phyloP scores from a whole-genome alignment of 1,140 invertebrate species.

The Galleria mellonella region DNA sequence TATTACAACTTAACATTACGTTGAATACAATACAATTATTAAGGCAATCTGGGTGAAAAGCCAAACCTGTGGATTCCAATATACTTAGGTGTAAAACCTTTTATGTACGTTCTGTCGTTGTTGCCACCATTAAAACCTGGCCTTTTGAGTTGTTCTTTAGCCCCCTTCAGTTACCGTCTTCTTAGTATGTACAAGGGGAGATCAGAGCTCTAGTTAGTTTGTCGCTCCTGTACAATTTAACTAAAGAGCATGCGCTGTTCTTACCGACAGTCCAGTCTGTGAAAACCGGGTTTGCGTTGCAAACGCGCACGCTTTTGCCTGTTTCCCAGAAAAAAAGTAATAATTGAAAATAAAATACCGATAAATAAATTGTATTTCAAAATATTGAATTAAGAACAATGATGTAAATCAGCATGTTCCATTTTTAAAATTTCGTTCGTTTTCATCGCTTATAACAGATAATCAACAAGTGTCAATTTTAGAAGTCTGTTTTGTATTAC shows the following conservation, averaged over 20 bases:
- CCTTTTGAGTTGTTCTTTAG: background rate
- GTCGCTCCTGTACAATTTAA: background rate
- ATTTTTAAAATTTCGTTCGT: too few species aligned
- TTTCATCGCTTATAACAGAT: background rate
- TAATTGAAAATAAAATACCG: background rate
- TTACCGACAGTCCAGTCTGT: background rate
- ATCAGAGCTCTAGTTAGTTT: background rate
- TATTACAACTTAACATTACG: too few species aligned
- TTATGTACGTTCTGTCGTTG: background rate
- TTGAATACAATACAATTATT: background rate
- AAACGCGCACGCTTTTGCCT: background rate
- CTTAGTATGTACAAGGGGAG: background rate
- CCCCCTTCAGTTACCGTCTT: too few species aligned
- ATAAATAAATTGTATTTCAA: background rate
- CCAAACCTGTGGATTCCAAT: constrained; percentile 1
- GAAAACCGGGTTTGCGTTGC: background rate
- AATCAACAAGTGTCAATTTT: background rate
- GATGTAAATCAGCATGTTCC: background rate
- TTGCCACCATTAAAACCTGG: background rate
- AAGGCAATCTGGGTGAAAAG: background rate
- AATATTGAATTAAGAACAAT: background rate
- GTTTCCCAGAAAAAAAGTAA: background rate
- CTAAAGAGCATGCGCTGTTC: background rate
- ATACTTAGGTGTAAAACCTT: background rate
- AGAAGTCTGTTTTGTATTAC: background rate